Conservation (phyloP, 2,113 vertebrate genomes). For the Delphinapterus leucas region DNA sequence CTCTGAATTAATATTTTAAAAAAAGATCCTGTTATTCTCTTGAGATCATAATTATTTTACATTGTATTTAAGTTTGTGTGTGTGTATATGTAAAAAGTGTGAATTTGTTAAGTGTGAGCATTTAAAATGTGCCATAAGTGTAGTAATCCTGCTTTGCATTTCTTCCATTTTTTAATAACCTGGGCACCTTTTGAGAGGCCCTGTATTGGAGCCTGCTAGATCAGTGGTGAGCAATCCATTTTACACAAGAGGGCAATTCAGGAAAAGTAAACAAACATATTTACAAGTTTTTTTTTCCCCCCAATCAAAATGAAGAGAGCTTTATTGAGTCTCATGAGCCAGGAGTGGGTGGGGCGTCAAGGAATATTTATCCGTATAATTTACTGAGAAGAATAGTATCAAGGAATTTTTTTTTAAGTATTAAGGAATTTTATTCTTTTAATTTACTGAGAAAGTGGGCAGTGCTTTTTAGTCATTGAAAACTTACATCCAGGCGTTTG, state of each 20-base stretch:
- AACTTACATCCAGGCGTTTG: background rate
- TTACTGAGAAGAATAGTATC: background rate
- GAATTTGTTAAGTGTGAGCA: background rate
- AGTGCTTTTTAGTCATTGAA: background rate
- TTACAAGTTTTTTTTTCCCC: background rate
- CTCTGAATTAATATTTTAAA: background rate
- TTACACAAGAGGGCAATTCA: background rate
- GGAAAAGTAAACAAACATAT: constrained; percentile 5
- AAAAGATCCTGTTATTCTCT: background rate
- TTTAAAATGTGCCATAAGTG: background rate
- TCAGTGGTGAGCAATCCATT: background rate
- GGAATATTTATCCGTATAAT: background rate
- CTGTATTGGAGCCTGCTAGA: background rate
- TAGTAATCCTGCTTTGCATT: background rate
- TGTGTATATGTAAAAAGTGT: background rate
- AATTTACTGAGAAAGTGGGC: background rate
- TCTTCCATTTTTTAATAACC: background rate
- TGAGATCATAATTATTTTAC: background rate
- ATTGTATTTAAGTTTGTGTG: background rate
- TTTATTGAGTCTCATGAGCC: background rate
- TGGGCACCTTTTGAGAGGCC: background rate
- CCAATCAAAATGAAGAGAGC: background rate
- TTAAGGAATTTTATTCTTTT: background rate
- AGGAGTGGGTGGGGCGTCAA: background rate
- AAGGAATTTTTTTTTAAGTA: background rate